Conservation (phyloP, 1,140 invertebrate genomes). For the Drosophila virilis region DNA sequence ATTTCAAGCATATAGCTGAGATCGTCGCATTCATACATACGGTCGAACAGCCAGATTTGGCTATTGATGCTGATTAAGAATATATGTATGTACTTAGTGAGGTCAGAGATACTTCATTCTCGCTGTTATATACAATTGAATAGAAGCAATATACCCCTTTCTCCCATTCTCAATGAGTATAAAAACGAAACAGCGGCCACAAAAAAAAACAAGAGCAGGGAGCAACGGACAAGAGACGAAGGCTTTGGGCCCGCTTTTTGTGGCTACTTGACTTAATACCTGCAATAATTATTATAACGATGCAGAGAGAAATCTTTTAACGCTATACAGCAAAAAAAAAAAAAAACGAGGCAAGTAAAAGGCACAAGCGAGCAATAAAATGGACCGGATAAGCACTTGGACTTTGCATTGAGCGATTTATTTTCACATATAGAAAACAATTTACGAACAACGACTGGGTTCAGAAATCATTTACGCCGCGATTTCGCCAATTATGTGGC, state of each 20-base stretch:
- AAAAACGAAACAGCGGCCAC: constrained; percentile 23
- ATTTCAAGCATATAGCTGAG: no score
- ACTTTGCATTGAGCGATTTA: constrained; percentile 80
- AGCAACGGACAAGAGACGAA: constrained; percentile 1
- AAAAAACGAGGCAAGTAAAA: constrained; percentile 21
- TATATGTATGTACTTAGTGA: no score
- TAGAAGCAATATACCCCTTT: no score
- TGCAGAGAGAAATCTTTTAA: constrained; percentile 61
- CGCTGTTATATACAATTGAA: no score
- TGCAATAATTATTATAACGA: constrained; percentile 81
- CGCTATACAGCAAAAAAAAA: constrained; percentile 52
- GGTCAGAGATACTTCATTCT: no score
- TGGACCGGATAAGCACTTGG: constrained; percentile 75
- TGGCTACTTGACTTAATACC: constrained; percentile 81
- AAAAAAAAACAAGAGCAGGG: constrained; percentile 17
- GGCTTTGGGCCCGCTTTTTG: constrained; percentile 56
- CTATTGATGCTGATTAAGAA: no score
- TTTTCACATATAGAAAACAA: constrained; percentile 45
- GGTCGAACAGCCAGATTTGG: no score
- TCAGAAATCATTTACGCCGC: not conserved
- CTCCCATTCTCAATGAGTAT: no score
- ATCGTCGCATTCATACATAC: no score
- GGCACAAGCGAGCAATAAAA: constrained; percentile 66
- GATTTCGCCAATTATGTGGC: constrained; percentile 11
- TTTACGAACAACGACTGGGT: constrained; percentile 28